These are phyloP conservation scores for Macrocentrus cingulum DNA, from an alignment of 1,140 invertebrate genomes.

Conservation along the genomic window DNA sequence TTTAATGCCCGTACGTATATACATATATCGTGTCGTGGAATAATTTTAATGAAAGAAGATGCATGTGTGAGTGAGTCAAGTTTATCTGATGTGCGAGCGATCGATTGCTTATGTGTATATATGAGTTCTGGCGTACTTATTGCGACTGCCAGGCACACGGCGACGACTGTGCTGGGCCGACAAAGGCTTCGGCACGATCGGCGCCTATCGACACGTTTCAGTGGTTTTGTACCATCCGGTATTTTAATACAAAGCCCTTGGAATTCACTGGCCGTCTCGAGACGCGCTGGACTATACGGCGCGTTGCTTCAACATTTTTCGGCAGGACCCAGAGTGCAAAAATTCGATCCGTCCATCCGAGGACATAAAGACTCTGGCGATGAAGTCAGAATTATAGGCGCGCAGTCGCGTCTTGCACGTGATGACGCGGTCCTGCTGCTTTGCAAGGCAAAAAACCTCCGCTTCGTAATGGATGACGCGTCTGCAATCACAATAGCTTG, in stretches of 20 bases:
- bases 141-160: too few species aligned
- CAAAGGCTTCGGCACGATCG: constrained; percentile 24
- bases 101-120: too few species aligned
- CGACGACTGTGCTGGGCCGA: too few species aligned
- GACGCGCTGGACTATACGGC: neutral
- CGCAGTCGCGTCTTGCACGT: constrained; percentile 14
- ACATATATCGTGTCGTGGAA: too few species aligned
- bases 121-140: too few species aligned
- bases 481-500: too few species aligned
- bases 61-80: too few species aligned
- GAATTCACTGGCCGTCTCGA: constrained; percentile 13
- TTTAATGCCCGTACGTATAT: too few species aligned
- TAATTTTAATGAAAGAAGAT: too few species aligned
- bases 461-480: too few species aligned
- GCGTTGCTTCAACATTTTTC: constrained; percentile 10
- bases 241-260: constrained; percentile 23
- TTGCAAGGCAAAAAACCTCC: too few species aligned
- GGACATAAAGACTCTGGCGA: neutral
- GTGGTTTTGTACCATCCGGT: constrained; percentile 25
- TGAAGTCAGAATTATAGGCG: constrained; percentile 3
- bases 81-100: too few species aligned
- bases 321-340: constrained; percentile 15
- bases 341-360: constrained; percentile 1
- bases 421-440: constrained; percentile 18
- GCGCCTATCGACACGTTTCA: constrained; percentile 29